These are phyloP conservation scores for Ethmia dodecea DNA, from an alignment of 2,888 invertebrate species.

Conservation along the genomic window DNA sequence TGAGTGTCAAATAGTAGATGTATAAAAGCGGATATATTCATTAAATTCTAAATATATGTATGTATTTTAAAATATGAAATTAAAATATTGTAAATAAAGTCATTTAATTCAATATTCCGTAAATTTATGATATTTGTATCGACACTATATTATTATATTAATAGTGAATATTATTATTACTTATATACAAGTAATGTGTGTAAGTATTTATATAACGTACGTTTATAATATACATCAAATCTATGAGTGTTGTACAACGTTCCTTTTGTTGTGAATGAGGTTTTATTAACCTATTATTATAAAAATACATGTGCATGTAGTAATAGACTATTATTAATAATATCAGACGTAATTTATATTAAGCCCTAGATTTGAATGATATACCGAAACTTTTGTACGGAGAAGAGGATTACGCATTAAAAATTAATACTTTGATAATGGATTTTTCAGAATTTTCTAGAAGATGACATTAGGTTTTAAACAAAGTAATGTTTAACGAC, in stretches of 20 bases:
- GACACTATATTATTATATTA: conserved; percentile 36
- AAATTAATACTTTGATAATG: too few species aligned
- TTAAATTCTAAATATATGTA: conserved; percentile 62
- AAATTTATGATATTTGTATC: conserved; percentile 54
- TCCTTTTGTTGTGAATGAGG: conserved; percentile 60
- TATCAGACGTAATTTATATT: conserved; percentile 38
- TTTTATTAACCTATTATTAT: conserved; percentile 57
- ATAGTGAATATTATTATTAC: conserved; percentile 36
- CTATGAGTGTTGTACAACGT: conserved; percentile 61
- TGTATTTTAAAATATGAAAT: conserved; percentile 37
- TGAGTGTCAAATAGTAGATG: conserved; percentile 46
- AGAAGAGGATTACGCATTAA: conserved; percentile 53
- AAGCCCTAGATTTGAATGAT: conserved; percentile 41
- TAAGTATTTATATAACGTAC: conserved; percentile 41
- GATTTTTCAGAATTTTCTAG: too few species aligned
- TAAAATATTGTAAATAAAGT: conserved; percentile 52
- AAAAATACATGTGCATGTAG: conserved; percentile 52
- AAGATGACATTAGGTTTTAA: background rate
- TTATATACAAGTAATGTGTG: conserved; percentile 45
- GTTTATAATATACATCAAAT: conserved; percentile 41
- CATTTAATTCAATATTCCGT: conserved; percentile 46
- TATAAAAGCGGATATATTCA: conserved; percentile 29
- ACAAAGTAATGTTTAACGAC: too few species aligned
- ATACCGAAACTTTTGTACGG: conserved; percentile 46
- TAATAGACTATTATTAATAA: conserved; percentile 38